These are phyloP conservation scores for Propithecus coquereli DNA, from an alignment of 2,113 vertebrate genomes.

Conservation along the genomic window DNA sequence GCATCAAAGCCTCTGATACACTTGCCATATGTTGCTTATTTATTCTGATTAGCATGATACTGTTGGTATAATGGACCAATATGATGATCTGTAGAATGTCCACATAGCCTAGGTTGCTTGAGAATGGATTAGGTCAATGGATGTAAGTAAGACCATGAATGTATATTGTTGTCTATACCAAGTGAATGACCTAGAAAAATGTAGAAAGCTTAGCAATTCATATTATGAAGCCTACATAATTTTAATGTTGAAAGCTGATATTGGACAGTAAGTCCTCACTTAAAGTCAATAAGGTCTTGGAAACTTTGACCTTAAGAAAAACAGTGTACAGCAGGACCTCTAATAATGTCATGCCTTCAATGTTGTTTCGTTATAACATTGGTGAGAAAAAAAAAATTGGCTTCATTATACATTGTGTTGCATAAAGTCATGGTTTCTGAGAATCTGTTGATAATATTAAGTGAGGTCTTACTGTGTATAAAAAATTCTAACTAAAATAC, in stretches of 20 bases:
- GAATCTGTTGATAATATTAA: background rate
- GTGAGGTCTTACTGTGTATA: background rate
- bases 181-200: background rate
- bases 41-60: background rate
- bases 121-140: background rate
- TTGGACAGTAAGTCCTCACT: background rate
- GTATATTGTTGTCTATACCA: background rate
- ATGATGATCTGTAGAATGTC: background rate
- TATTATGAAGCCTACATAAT: background rate
- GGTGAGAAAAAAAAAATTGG: background rate
- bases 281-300: background rate
- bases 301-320: background rate
- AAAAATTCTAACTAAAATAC: background rate
- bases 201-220: background rate
- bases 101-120: background rate
- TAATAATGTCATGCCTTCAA: background rate
- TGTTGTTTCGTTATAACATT: background rate
- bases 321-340: background rate
- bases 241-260: background rate
- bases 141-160: background rate
- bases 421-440: background rate
- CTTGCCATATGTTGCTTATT: background rate
- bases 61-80: background rate
- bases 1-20: background rate
- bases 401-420: background rate